phyloP scores from a whole-genome alignment of 37 sponge, comb jelly and placozoan genomes.

The Halichondria panicea region DNA sequence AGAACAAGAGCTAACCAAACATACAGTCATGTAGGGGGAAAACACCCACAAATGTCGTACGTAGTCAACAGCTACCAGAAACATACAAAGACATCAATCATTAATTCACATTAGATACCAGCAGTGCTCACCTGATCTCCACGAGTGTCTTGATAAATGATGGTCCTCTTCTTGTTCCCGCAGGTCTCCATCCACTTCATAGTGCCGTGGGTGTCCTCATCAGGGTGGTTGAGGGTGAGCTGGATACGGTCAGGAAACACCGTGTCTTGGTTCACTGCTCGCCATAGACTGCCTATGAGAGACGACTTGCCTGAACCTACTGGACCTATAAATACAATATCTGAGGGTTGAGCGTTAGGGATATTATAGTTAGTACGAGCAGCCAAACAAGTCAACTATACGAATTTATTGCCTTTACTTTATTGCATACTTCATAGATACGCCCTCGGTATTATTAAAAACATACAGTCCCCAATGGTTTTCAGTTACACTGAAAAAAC shows the following conservation, averaged over 20 bases:
- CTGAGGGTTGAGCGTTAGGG: constrained; percentile 19
- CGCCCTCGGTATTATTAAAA: too few relatives aligned
- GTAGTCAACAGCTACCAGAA: too few relatives aligned
- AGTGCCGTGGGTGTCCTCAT: constrained; percentile 79
- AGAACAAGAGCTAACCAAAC: background rate
- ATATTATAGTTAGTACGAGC: background rate
- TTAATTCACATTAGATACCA: background rate
- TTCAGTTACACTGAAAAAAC: too few relatives aligned
- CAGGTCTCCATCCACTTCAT: constrained; percentile 82
- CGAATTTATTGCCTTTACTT: background rate
- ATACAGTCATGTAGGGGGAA: background rate
- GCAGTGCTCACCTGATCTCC: constrained; percentile 79
- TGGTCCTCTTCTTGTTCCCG: constrained; percentile 68
- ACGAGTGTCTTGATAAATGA: constrained; percentile 87
- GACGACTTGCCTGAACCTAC: constrained; percentile 91
- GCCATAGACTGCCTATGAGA: constrained; percentile 84
- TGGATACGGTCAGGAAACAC: constrained; percentile 72
- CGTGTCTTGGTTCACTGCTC: constrained; percentile 59
- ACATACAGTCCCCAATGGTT: too few relatives aligned
- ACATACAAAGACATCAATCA: background rate
- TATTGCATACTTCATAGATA: too few relatives aligned
- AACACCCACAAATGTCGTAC: too few relatives aligned
- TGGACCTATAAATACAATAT: constrained; percentile 91
- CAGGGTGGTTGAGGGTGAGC: constrained; percentile 69
- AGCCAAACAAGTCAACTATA: background rate